phyloP scores from a whole-genome alignment of 2,888 invertebrate genomes.

The Trissoscelio sp. region DNA sequence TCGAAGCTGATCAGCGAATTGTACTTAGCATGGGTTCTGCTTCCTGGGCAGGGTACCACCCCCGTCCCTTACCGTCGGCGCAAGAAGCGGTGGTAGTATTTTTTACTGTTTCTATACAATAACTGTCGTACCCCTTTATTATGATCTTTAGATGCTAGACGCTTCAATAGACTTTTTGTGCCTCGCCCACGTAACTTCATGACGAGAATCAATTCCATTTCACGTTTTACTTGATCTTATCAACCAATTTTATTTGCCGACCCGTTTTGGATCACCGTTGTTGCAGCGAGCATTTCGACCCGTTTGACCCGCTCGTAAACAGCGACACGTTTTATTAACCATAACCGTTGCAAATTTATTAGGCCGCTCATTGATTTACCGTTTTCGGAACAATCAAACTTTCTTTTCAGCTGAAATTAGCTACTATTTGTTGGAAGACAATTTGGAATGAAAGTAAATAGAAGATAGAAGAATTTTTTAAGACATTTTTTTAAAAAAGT shows the following conservation, averaged over 20 bases:
- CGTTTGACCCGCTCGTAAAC: slow-evolving; percentile 7
- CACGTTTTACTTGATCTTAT: slow-evolving; percentile 1
- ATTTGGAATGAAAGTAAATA: too few relatives aligned
- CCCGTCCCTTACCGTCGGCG: slow-evolving; percentile 75
- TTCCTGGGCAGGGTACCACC: slow-evolving; percentile 76
- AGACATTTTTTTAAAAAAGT: too few relatives aligned
- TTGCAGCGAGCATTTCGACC: not conserved
- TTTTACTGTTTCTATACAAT: slow-evolving; percentile 58
- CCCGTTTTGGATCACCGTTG: not conserved
- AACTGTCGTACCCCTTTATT: slow-evolving; percentile 40
- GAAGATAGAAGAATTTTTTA: too few relatives aligned
- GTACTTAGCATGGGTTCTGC: slow-evolving; percentile 78
- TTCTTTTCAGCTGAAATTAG: too few relatives aligned
- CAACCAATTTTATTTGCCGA: slow-evolving; percentile 10
- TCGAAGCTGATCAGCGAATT: slow-evolving; percentile 79
- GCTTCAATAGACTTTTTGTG: slow-evolving; percentile 52
- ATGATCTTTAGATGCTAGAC: slow-evolving; percentile 65
- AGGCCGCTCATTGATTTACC: slow-evolving; percentile 4
- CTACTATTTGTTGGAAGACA: too few relatives aligned
- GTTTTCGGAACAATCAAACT: too few relatives aligned
- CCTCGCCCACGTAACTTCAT: slow-evolving; percentile 12
- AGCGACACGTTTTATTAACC: slow-evolving; percentile 20
- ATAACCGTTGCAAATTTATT: slow-evolving; percentile 12
- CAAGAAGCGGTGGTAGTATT: slow-evolving; percentile 80
- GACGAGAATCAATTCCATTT: slow-evolving; percentile 9